phyloP scores from a whole-genome alignment of 2,113 vertebrate species.

The Pelobates fuscus region DNA sequence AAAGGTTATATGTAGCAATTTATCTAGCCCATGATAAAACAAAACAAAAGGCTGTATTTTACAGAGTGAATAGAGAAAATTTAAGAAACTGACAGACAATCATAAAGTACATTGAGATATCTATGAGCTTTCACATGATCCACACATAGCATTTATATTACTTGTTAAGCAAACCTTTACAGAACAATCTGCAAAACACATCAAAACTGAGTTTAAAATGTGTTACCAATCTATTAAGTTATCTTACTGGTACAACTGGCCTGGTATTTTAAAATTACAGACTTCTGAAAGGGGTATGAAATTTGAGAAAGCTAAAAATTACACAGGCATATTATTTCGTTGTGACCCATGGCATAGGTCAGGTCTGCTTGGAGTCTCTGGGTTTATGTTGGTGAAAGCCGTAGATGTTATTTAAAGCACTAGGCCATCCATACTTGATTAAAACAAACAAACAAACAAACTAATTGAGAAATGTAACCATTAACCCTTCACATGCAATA shows the following conservation, averaged over 20 bases:
- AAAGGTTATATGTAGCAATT: too few species aligned
- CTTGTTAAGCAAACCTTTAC: too few species aligned
- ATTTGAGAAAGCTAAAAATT: constrained; percentile 44
- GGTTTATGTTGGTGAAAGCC: constrained; percentile 9
- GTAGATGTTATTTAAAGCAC: constrained; percentile 43
- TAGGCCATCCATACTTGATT: constrained; percentile 35
- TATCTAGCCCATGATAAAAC: too few species aligned
- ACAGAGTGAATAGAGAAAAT: neutral
- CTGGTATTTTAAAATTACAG: constrained; percentile 18
- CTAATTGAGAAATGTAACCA: constrained; percentile 15
- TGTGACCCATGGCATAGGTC: constrained; percentile 33
- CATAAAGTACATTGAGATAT: neutral
- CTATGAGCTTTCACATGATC: neutral
- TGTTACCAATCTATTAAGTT: constrained; percentile 14
- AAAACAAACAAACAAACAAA: constrained; percentile 47
- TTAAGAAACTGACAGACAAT: neutral
- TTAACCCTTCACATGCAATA: constrained; percentile 15
- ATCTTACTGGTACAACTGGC: neutral
- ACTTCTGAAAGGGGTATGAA: constrained; percentile 12
- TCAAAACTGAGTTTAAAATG: neutral
- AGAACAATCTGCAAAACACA: too few species aligned
- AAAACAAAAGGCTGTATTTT: neutral
- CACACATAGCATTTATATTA: too few species aligned
- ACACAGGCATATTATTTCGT: constrained; percentile 45
- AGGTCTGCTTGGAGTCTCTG: constrained; percentile 23